Conservation (phyloP, 2,888 invertebrate species). For the Nebria brevicollis region DNA sequence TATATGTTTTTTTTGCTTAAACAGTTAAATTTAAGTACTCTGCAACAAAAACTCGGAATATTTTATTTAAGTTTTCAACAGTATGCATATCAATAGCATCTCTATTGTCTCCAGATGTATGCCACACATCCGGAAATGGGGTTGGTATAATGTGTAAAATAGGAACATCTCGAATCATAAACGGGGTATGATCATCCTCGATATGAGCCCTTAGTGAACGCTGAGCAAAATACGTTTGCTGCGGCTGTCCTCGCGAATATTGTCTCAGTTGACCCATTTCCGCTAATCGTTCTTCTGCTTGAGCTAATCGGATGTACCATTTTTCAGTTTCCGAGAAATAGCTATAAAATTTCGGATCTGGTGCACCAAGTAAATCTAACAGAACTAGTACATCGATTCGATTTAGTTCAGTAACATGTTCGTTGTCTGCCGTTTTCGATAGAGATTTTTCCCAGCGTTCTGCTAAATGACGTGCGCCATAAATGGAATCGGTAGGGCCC, state of each 20-base stretch:
- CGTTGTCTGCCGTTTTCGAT: constrained; percentile 48
- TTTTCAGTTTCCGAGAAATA: constrained; percentile 81
- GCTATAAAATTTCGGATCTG: constrained; percentile 85
- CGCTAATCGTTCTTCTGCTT: constrained; percentile 75
- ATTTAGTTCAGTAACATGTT: constrained; percentile 56
- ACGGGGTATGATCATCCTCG: constrained; percentile 95
- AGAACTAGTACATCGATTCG: constrained; percentile 81
- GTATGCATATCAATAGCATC: constrained; percentile 81
- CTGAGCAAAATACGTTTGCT: constrained; percentile 75
- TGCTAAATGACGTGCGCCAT: constrained; percentile 93
- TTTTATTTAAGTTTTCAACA: constrained; percentile 90
- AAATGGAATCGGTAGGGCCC: constrained; percentile 91
- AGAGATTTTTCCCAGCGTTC: constrained; percentile 69
- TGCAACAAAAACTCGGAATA: constrained; percentile 86
- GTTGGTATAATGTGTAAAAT: constrained; percentile 91
- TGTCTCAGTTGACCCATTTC: constrained; percentile 67
- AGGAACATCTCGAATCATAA: constrained; percentile 82
- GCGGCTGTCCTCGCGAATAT: constrained; percentile 68
- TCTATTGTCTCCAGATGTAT: constrained; percentile 81
- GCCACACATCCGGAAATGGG: constrained; percentile 95
- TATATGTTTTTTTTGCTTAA: constrained; percentile 41
- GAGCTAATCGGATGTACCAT: constrained; percentile 77
- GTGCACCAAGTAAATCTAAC: constrained; percentile 90
- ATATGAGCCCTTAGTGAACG: constrained; percentile 72
- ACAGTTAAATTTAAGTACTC: constrained; percentile 78